Evolutionary conservation across 2,888 invertebrate genomes (phyloP), one percentile per base, ranked within the genome.

Genomic region (Drosophila diplacantha): DNA sequence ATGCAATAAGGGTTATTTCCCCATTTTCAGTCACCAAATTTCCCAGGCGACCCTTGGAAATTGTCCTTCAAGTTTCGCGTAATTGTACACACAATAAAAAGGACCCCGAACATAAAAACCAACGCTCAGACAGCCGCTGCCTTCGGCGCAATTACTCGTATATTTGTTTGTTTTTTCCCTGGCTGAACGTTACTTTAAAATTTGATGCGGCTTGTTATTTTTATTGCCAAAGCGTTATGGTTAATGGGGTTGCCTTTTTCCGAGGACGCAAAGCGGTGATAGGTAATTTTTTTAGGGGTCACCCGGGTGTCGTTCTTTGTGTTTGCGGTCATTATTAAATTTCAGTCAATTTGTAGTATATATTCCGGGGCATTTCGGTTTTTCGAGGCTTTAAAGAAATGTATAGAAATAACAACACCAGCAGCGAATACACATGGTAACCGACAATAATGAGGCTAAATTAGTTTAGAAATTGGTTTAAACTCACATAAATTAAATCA

Each of bases 131-230:
- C 54, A 41, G 34, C 34, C 47, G 47, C 59, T 22, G 52, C 49
- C 44, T 34, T 41, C 9, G 31, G 18, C 31, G 14, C 62, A 66
- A 69, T 74, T 52, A n/a, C n/a, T n/a, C n/a, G n/a, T n/a, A 61
- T 29, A 44, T 63, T 51, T 57, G 32, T 54, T 64, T 53, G 44
- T 50, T 63, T 60, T 46, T 44, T 52, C 66, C 59, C 39, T 32
- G 24, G 35, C 35, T 57, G 41, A 39, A 52, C 44, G 50, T 49
- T 61, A 34, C 64, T 54, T 58, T 56, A 61, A 74, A 76, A 75
- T 64, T 74, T 58, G 57, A 74, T 73, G 75, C 50, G 56, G 37
- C 43, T 71, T 73, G 62, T 70, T 72, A 76, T 72, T 73, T 68
- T 70, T 63, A 70, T 72, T 55, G 57, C 35, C 52, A 29, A 34